Evolutionary conservation across 2,113 vertebrate genomes (phyloP).

Genomic region (Burhinus bistriatus): DNA sequence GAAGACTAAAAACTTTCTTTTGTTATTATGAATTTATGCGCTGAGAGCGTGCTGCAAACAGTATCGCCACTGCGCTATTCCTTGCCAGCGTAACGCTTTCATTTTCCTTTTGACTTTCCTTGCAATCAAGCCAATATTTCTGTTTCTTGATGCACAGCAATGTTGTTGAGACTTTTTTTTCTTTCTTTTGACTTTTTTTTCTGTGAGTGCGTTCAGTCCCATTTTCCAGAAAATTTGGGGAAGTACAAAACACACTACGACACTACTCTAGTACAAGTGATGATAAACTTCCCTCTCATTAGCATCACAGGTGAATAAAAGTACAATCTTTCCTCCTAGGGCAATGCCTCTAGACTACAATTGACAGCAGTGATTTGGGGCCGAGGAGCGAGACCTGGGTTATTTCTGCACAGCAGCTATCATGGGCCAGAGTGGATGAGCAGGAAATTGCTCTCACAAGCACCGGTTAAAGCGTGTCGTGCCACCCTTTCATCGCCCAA

Average conservation of each 20-base stretch:
- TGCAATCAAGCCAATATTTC: neutral
- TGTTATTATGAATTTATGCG: neutral
- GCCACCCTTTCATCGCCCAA: neutral
- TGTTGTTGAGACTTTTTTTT: neutral
- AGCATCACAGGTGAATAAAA: neutral
- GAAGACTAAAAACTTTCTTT: neutral
- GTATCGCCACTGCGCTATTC: neutral
- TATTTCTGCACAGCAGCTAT: too few species aligned
- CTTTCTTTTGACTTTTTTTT: neutral
- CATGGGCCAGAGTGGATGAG: neutral
- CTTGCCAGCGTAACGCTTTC: accelerated
- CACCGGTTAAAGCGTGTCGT: neutral
- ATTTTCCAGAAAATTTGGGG: neutral
- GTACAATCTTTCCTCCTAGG: neutral
- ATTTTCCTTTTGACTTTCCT: slow-evolving; percentile 8
- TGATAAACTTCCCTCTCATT: neutral
- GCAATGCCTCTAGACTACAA: neutral
- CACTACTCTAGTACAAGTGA: neutral
- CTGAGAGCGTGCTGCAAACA: neutral
- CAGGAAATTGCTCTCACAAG: neutral
- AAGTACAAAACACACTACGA: accelerated
- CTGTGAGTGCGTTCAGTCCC: neutral
- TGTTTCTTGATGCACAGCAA: neutral
- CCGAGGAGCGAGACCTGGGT: neutral
- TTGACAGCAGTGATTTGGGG: neutral